Evolutionary conservation across 2,113 vertebrate species (phyloP).

Genomic region (Myiozetetes cayanensis): DNA sequence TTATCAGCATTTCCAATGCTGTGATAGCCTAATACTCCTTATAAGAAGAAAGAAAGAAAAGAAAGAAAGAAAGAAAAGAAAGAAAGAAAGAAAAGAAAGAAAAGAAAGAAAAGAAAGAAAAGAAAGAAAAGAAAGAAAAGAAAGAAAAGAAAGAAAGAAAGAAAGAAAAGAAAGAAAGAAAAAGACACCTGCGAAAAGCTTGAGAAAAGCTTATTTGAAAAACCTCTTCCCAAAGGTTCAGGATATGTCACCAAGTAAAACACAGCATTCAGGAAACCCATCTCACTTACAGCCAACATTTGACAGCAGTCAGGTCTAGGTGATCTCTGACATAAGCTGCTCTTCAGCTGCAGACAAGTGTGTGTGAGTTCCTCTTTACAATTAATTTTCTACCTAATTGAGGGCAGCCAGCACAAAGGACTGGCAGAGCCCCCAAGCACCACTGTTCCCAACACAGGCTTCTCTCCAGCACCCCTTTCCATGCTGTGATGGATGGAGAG

Average conservation of each 20-base stretch:
- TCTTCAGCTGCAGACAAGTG: not conserved
- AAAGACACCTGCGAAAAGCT: not conserved
- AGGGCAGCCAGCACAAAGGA: not conserved
- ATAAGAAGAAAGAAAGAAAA: not conserved
- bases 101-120: not conserved
- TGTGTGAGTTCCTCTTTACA: not conserved
- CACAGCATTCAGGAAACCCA: not conserved
- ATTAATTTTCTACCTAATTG: not conserved
- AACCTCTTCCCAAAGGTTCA: not conserved
- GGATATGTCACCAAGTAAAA: not conserved
- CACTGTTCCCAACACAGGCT: not conserved
- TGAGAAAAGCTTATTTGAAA: not conserved
- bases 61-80: not conserved
- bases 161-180: not conserved
- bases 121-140: not conserved
- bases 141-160: not conserved
- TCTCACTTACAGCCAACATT: not conserved
- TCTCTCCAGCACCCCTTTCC: not conserved
- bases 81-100: not conserved
- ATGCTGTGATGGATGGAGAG: rapidly evolving
- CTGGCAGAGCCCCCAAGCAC: not conserved
- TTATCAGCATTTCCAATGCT: not conserved
- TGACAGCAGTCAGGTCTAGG: not conserved
- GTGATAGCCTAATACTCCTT: not conserved
- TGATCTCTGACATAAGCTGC: not conserved